Evolutionary conservation across 2,888 invertebrate species (phyloP), one percentile per base, ranked within the genome.

Genomic region (Hirtodrosophila trivittata): DNA sequence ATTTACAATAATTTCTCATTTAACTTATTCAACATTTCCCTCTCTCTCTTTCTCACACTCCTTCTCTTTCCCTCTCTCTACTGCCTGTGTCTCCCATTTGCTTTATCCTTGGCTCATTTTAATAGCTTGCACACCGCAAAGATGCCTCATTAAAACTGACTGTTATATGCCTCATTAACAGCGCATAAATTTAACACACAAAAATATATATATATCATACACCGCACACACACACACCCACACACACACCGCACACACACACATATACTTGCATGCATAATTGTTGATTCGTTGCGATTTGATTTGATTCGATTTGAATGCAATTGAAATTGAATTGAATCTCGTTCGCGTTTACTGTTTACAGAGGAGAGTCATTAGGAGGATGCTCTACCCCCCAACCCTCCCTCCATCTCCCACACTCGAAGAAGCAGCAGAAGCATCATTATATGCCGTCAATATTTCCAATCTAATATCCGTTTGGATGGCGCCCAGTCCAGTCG

Each of bases 401-500:
- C 9, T 8, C 28, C 43, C 43, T 43, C 41, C 39, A 49, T 12
- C 46, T 33, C 9, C 21, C 33, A 37, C 26, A 14, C 3, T 14
- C 12, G n/a, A n/a, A n/a, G n/a, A n/a, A 37, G 9, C 1, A 9
- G 25, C 42, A 54, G 42, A 12, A 58, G 42, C 68, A 75, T 81
- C 70, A 78, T 71, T 81, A 68, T 62, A 66, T 60, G 68, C 82
- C 72, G 67, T 75, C 81, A 84, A 84, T 81, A 84, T 77, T 83
- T 77, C 75, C 85, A 77, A 80, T 80, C 77, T 80, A 77, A 80
- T 81, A 78, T 82, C 63, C 76, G 77, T 58, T 62, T 43, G 37
- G 39, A 54, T 49, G 18, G 46, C 41, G 37, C 41, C 50, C 69
- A 38, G 28, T 47, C 38, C 38, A 43, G n/a, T 3, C 32, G 35